Base-by-base conservation (phyloP, 1,140 invertebrate genomes). In the Arctopsyche grandis region DNA sequence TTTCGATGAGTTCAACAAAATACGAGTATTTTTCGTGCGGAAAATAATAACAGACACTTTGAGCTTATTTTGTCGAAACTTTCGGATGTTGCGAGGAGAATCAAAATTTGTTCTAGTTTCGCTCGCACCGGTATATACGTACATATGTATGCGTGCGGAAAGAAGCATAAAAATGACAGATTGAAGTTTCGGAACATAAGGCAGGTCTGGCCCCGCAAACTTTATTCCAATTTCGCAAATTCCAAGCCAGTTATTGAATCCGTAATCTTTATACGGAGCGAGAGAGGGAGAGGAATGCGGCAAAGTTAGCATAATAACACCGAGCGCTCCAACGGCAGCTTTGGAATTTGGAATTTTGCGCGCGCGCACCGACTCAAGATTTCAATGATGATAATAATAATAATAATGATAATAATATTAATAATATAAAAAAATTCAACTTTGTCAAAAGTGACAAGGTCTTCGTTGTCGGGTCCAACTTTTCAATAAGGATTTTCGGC, bases 401-500 rank as follows among this genome's bases (percentile, higher is more conserved):
- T 38, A 7, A 38, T 38, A 38, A 38, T 38, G 7, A 38, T 38
- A 38, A 38, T n/a, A n/a, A n/a, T n/a, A n/a, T n/a, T n/a, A 38
- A 38, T 1, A 38, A 38, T 4, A 38, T 4, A 38, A 38, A 38
- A 66, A 9, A 66, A 26, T 22, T 26, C 14, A 66, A 66, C 63
- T 66, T 66, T 66, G 21, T 66, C 63, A 66, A 66, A 66, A 66
- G 63, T 66, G 63, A 66, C 63, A 22, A 66, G 63, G 63, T 66
- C 63, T 3, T 21, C 22, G 48, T 52, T 7, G 1, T 38, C 29
- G 29, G 29, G 29, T 38, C 29, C 56, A 66, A 66, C 22, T 66
- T 66, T 66, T 66, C 63, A 66, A 66, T 66, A 66, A 66, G 63
- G 24, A 66, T 66, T 66, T 66, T 66, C 21, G 63, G 63, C 63